Evolutionary conservation across 2,888 invertebrate genomes (phyloP).

Genomic region (Melanargia galathea): DNA sequence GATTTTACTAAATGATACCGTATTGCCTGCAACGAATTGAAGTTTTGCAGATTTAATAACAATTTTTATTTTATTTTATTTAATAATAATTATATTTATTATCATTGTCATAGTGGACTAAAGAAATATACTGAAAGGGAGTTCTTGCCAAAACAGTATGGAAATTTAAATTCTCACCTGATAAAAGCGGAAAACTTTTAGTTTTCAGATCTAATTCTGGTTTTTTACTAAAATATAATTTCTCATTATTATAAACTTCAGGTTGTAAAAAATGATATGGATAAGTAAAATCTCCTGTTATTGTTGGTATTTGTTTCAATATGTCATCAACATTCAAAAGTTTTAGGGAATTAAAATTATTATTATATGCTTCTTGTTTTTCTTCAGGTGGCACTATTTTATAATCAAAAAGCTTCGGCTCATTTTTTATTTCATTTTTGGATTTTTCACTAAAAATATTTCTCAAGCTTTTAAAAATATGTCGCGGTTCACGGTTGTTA

Average conservation of each 20-base stretch:
- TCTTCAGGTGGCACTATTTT: slow-evolving; percentile 45
- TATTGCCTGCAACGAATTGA: not conserved
- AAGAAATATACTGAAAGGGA: not conserved
- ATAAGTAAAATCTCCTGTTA: slow-evolving; percentile 42
- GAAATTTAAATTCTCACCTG: slow-evolving; percentile 9
- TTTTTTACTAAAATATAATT: slow-evolving; percentile 6
- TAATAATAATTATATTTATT: no score
- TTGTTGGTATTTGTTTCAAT: slow-evolving; percentile 54
- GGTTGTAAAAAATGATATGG: slow-evolving; percentile 20
- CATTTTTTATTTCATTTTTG: slow-evolving; percentile 26
- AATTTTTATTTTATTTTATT: no score
- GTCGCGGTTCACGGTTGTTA: slow-evolving; percentile 47
- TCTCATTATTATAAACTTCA: slow-evolving; percentile 15
- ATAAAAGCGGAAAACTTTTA: slow-evolving; percentile 3
- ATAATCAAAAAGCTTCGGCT: slow-evolving; percentile 45
- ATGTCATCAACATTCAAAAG: slow-evolving; percentile 48
- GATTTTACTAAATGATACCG: not conserved
- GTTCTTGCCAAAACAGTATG: not conserved
- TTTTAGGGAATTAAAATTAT: slow-evolving; percentile 46
- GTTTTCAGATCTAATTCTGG: slow-evolving; percentile 8
- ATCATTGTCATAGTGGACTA: no score
- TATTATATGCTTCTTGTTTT: slow-evolving; percentile 41
- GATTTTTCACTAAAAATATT: slow-evolving; percentile 48
- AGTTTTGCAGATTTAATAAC: not conserved
- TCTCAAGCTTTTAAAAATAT: slow-evolving; percentile 55